Evolutionary conservation across 2,888 invertebrate species (phyloP).

Genomic region (Deilephila elpenor): DNA sequence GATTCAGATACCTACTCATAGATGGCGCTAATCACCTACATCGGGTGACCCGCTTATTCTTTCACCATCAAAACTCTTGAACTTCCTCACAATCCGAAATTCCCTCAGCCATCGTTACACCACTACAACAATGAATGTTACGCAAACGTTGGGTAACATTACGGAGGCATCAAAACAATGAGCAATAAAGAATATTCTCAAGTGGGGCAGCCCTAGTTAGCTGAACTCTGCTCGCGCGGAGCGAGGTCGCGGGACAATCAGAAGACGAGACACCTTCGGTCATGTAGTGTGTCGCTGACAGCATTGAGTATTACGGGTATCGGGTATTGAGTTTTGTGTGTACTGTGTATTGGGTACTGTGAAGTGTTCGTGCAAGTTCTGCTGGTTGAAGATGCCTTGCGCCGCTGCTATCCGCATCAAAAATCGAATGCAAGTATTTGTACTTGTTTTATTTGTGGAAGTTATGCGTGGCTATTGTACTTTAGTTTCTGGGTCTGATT

Average conservation of each 20-base stretch:
- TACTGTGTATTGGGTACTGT: neutral
- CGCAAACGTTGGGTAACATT: constrained; percentile 64
- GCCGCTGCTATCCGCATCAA: constrained; percentile 67
- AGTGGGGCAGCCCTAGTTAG: constrained; percentile 76
- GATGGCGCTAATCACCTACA: too few species aligned
- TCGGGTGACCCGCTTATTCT: neutral
- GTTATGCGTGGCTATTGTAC: neutral
- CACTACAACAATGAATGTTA: constrained; percentile 53
- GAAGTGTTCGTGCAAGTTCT: neutral
- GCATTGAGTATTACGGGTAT: neutral
- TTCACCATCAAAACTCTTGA: neutral
- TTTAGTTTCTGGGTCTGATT: too few species aligned
- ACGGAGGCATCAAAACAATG: constrained; percentile 72
- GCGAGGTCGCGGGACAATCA: constrained; percentile 54
- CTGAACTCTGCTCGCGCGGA: constrained; percentile 69
- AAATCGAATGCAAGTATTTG: constrained; percentile 78
- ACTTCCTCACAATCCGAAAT: constrained; percentile 41
- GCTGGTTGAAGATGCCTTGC: constrained; percentile 67
- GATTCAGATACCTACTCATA: too few species aligned
- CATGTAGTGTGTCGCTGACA: constrained; percentile 4
- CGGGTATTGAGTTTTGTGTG: neutral
- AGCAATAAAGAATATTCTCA: constrained; percentile 67
- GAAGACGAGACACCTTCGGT: constrained; percentile 61
- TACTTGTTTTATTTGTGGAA: constrained; percentile 4
- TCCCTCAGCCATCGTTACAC: constrained; percentile 32